These are phyloP conservation scores for Stichodactyla helianthus DNA, from an alignment of 64 coral and sea anemone species.

Conservation along the genomic window DNA sequence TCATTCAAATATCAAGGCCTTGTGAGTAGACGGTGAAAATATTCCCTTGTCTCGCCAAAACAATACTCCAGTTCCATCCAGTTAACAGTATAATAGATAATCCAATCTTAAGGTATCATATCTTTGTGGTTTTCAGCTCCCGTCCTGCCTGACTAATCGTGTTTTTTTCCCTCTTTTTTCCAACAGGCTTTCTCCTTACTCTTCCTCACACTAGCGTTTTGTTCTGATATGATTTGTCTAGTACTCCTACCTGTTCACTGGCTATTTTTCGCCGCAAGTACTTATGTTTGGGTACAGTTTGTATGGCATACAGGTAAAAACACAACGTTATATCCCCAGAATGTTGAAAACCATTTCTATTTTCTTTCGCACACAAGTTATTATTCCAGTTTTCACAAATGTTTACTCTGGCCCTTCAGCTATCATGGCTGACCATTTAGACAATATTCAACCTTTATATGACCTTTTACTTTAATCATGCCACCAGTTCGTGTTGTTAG, in stretches of 20 bases:
- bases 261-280: slow-evolving; percentile 98
- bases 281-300: slow-evolving; percentile 99
- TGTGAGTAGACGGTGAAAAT: slow-evolving; percentile 50
- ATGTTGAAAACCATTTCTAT: not conserved
- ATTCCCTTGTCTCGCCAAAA: not conserved
- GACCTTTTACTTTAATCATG: slow-evolving; percentile 20
- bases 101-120: not conserved
- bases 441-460: not conserved
- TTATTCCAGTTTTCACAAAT: not conserved
- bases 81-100: not conserved
- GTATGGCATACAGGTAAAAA: slow-evolving; percentile 98
- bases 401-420: not conserved
- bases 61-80: slow-evolving; percentile 8
- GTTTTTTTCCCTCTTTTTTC: slow-evolving; percentile 25
- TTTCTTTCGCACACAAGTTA: not conserved
- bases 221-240: slow-evolving; percentile 91
- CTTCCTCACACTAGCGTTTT: slow-evolving; percentile 92
- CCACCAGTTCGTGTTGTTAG: not conserved
- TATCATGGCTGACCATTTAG: not conserved
- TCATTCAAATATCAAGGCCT: slow-evolving; percentile 99
- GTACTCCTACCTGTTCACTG: slow-evolving; percentile 93
- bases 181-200: slow-evolving; percentile 91
- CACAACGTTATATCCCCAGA: too few species aligned
- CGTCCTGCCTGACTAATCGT: slow-evolving; percentile 1
- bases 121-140: slow-evolving; percentile 18